Conservation (phyloP, 2,888 invertebrate species). For the Capitulum mitella region DNA sequence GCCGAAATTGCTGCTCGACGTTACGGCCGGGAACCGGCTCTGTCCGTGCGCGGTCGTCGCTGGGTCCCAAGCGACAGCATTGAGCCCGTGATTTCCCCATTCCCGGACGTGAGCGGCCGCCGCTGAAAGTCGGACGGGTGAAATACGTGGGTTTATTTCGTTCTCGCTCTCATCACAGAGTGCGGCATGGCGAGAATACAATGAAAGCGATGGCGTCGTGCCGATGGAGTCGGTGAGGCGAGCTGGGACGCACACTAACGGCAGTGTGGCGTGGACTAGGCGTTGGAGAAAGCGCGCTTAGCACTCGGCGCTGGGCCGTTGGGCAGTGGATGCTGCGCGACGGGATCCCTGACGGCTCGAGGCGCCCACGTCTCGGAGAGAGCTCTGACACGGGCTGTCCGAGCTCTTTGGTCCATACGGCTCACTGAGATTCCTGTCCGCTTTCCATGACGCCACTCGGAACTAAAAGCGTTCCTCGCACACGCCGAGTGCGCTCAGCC, state of each 20-base stretch:
- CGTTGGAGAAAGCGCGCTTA: not conserved
- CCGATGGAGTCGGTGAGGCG: not conserved
- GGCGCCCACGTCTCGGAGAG: not conserved
- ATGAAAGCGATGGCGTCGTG: conserved; percentile 1
- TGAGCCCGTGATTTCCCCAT: too few species aligned
- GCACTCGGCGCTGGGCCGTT: not conserved
- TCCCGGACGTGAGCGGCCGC: too few species aligned
- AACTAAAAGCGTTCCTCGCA: too few species aligned
- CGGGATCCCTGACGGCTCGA: too few species aligned
- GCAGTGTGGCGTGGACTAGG: not conserved
- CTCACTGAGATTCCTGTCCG: not conserved
- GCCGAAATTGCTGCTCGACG: too few species aligned
- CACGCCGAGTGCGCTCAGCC: too few species aligned
- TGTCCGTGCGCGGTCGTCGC: too few species aligned
- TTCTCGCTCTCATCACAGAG: not conserved
- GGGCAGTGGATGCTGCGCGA: too few species aligned
- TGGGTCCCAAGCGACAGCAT: too few species aligned
- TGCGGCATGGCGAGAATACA: not conserved
- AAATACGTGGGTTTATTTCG: not conserved
- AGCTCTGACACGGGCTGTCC: not conserved
- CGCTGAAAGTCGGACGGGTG: too few species aligned
- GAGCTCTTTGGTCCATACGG: not conserved
- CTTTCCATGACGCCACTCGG: not conserved
- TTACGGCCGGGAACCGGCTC: too few species aligned
- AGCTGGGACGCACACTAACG: not conserved